Evolutionary conservation across 2,797 vertebrate genomes (phyloP), one percentile per base, ranked within the genome.

Genomic region (Channa striata): DNA sequence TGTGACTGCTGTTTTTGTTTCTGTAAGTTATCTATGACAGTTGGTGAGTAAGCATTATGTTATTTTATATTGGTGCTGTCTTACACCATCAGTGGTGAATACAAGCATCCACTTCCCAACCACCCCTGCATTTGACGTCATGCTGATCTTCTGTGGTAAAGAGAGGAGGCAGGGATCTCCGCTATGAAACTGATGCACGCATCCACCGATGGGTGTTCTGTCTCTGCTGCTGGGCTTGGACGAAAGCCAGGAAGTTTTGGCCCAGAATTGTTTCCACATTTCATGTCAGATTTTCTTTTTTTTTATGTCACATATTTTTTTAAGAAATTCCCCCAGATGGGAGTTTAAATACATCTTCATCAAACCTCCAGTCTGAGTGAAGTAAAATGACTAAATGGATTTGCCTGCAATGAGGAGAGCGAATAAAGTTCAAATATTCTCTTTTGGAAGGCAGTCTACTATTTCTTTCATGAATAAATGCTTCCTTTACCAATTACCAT

Each of bases 261-360:
- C 80, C 83, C 74, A 89, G 84, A 88, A 91, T 86, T 84, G 78
- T 77, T 93, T 91, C 90, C 90, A 92, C 82, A 87, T 91, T 92
- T 92, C 54, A 70, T 81, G 82, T 88, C 60, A 78, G 48, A 84
- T 71, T 43, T 66, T 42, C 74, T 81, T 62, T 59, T 39, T 42
- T 52, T 77, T 46, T 17, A 43, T 81, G 21, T 36, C 61, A 78
- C 61, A 58, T 53, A 72, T 69, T 81, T 56, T 52, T 34, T 68
- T 16, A 0, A 56, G 40, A 64, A 65, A n/a, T n/a, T 21, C 1
- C 5, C 40, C 44, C 60, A 64, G 44, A 72, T 33, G 46, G 13
- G 46, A 25, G 6, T 21, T 67, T 40, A 42, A 62, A 59, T 49
- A 36, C 21, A 53, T 79, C 39, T 74, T 30, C 21, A 37, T 63